phyloP scores from a whole-genome alignment of 1,140 invertebrate genomes.

The Papilio aristodemus region DNA sequence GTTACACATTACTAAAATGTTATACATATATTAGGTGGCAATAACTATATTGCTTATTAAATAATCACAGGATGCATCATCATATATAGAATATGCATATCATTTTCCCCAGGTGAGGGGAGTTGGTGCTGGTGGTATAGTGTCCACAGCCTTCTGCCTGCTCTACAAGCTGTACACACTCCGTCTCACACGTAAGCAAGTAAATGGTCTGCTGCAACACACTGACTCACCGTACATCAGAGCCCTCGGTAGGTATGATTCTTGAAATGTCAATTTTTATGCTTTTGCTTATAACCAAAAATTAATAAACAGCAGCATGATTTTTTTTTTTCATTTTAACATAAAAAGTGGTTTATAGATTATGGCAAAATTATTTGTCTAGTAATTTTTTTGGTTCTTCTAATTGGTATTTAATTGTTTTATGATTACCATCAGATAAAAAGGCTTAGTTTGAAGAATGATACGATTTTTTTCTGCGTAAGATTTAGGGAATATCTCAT shows the following conservation, averaged over 20 bases:
- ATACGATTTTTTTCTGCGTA: no score
- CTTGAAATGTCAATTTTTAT: slow-evolving; percentile 13
- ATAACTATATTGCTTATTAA: no score
- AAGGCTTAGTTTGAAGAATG: no score
- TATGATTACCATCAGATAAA: no score
- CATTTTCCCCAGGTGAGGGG: slow-evolving; percentile 90
- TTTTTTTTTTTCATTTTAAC: no score
- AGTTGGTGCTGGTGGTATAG: slow-evolving; percentile 99
- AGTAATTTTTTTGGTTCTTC: no score
- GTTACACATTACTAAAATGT: no score
- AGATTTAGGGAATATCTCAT: no score
- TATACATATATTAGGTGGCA: no score
- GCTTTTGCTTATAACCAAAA: not conserved
- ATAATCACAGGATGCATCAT: no score
- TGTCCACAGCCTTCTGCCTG: slow-evolving; percentile 98
- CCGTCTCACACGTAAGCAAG: slow-evolving; percentile 97
- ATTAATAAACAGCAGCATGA: no score
- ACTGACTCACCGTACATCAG: slow-evolving; percentile 98
- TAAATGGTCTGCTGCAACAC: slow-evolving; percentile 97
- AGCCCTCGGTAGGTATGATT: slow-evolving; percentile 92
- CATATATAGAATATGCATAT: not conserved
- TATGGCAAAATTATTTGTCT: not conserved
- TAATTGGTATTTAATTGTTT: no score
- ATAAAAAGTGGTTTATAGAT: not conserved
- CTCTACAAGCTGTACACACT: slow-evolving; percentile 99